These are phyloP conservation scores for Hydrozoanthus gracilis DNA, from an alignment of 92 coral and sea anemone genomes.

Conservation along the genomic window DNA sequence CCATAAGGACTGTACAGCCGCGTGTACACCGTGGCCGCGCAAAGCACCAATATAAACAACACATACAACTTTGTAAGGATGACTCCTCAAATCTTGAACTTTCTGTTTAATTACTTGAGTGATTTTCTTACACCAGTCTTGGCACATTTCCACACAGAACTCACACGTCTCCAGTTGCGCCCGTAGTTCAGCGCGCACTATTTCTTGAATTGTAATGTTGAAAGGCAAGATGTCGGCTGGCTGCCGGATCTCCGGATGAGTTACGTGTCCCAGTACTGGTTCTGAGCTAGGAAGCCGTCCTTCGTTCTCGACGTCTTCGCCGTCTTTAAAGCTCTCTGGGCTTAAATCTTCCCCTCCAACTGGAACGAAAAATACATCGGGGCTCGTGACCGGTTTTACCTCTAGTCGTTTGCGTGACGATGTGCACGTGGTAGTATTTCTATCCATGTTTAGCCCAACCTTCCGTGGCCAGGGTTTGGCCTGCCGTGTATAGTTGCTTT, in stretches of 20 bases:
- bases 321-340: constrained; percentile 37
- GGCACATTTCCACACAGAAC: constrained; percentile 74
- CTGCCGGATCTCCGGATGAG: constrained; percentile 6
- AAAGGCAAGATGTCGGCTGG: constrained; percentile 30
- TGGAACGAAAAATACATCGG: constrained; percentile 80
- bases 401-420: constrained; percentile 15
- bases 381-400: constrained; percentile 68
- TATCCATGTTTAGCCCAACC: background rate
- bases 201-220: constrained; percentile 57
- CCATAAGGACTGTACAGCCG: constrained; percentile 80
- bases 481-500: background rate
- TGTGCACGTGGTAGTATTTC: background rate
- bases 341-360: constrained; percentile 58
- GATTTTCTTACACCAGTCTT: constrained; percentile 87
- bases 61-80: constrained; percentile 77
- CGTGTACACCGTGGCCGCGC: constrained; percentile 86
- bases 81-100: constrained; percentile 71
- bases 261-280: constrained; percentile 5
- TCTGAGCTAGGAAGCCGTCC: constrained; percentile 26
- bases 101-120: constrained; percentile 71
- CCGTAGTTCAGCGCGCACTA: constrained; percentile 63
- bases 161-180: constrained; percentile 62
- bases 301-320: background rate
- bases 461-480: background rate
- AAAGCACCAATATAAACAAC: constrained; percentile 88